Conservation (phyloP, 1,140 invertebrate genomes). For the Akabosia matsudoensis region DNA sequence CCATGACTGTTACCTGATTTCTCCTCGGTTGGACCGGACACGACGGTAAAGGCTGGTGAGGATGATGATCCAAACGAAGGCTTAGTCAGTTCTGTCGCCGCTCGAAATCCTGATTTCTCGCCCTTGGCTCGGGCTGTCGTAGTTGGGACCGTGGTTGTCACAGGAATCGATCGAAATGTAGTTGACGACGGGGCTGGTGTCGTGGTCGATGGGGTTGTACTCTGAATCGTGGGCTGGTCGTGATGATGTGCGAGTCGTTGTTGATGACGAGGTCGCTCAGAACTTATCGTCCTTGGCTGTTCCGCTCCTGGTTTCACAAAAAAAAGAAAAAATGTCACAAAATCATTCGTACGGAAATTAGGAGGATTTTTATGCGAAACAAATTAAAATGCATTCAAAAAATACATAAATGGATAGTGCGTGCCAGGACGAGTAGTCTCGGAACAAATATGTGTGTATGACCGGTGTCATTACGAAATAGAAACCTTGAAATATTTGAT, state of each 20-base stretch:
- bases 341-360: constrained; percentile 8
- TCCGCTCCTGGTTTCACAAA: constrained; percentile 32
- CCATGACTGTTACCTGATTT: neutral
- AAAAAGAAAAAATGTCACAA: neutral
- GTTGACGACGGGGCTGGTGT: neutral
- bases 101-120: constrained; percentile 30
- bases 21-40: neutral
- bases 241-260: constrained; percentile 4
- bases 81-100: constrained; percentile 34
- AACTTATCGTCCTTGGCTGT: constrained; percentile 35
- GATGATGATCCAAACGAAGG: constrained; percentile 2
- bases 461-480: too few relatives aligned
- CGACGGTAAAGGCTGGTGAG: neutral
- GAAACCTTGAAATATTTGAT: too few relatives aligned
- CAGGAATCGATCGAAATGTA: neutral
- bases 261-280: neutral
- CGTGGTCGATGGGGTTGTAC: neutral
- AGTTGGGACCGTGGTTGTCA: neutral
- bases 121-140: constrained; percentile 25
- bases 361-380: neutral
- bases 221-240: neutral
- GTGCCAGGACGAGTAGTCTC: too few relatives aligned
- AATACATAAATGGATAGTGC: too few relatives aligned
- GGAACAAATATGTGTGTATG: too few relatives aligned
- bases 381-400: neutral